A percentile compares a stretch with the other conserved stretches of the same genome.
These are phyloP conservation scores for Dipus sagitta DNA, from an alignment of 2,797 vertebrate genomes.

Conservation along the genomic window DNA sequence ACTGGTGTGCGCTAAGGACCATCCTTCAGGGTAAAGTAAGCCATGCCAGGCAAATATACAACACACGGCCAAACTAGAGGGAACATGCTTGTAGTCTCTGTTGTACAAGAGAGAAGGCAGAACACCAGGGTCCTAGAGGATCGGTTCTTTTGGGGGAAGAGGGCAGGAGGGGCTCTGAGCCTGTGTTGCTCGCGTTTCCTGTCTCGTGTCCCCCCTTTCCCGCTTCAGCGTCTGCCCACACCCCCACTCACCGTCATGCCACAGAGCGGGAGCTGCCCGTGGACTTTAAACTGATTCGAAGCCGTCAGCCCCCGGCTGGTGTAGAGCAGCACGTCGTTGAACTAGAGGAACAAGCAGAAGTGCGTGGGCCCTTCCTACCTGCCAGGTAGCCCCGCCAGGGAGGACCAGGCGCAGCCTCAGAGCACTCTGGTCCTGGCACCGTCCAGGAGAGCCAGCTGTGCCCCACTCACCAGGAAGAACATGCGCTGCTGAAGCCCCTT, in stretches of 20 bases:
- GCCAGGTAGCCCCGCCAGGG: not conserved
- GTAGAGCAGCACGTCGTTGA: conserved; percentile 96
- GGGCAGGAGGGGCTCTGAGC: not conserved
- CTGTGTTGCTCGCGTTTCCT: too few relatives aligned
- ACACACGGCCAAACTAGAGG: not conserved
- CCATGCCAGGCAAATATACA: not conserved
- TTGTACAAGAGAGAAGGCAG: not conserved
- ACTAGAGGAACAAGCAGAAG: conserved; percentile 88
- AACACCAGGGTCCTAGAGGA: not conserved
- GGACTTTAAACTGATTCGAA: conserved; percentile 98
- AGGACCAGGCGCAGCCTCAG: fast-evolving
- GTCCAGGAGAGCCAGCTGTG: not conserved
- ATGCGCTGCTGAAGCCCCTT: conserved; percentile 99
- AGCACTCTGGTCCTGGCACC: not conserved
- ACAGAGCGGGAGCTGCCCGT: conserved; percentile 94
- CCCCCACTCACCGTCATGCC: conserved; percentile 95
- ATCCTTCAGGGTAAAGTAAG: too few relatives aligned
- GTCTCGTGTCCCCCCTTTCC: not conserved
- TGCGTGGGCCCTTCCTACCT: not conserved
- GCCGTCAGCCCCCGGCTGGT: conserved; percentile 96
- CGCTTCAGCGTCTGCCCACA: not conserved
- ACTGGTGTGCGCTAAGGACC: fast-evolving
- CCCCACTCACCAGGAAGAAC: conserved; percentile 97
- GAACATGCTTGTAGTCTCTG: fast-evolving
- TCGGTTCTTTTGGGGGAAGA: too few relatives aligned